Base-by-base conservation (phyloP, 2,797 vertebrate genomes). In the Echiichthys vipera region DNA sequence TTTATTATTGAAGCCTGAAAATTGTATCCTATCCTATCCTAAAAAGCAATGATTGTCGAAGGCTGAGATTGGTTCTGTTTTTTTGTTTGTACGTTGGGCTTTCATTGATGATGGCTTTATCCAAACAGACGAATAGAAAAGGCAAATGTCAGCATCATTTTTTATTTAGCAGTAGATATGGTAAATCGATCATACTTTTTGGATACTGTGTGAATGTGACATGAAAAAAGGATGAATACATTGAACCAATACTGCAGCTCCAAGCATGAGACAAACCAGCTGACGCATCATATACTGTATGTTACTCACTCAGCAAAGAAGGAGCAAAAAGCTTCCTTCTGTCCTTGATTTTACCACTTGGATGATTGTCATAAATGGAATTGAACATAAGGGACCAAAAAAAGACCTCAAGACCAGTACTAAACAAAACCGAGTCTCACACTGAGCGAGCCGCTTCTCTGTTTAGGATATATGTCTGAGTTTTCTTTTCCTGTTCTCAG, bases 281-380 rank as follows among this genome's bases (percentile, higher is more conserved):
- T 53, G 78, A 83, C 62, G 68, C 34, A 45, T 65, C 73, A 49
- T n/a, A n/a, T n/a, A n/a, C n/a, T 25, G 53, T 67, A 30, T 71
- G 40, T 65, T 55, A 54, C 69, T 34, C 30, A 66, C 61, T 67
- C 68, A 56, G 74, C 74, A 71, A 42, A 74, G 12, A 62, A n/a
- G 42, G 4, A 66, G 20, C 43, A 77, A 67, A 59, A 54, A 30
- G 42, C 65, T 40, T 40, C n/a, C 37, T 46, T 24, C 50, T 67
- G 82, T 64, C 70, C 83, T 54, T 75, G 42, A 81, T 78, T 73
- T 57, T 14, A 78, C 53, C 61, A 39, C 45, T 58, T 69, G 63
- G 57, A 71, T 67, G 65, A 53, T 80, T 42, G 40, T 75, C 78
- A 58, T 30, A 81, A 78, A 83, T 39, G 54, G 36, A 50, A 64